Percentiles rank a stretch among this genome's conserved stretches.
phyloP scores from a whole-genome alignment of 2,113 vertebrate species.

The Dendropsophus ebraccatus region DNA sequence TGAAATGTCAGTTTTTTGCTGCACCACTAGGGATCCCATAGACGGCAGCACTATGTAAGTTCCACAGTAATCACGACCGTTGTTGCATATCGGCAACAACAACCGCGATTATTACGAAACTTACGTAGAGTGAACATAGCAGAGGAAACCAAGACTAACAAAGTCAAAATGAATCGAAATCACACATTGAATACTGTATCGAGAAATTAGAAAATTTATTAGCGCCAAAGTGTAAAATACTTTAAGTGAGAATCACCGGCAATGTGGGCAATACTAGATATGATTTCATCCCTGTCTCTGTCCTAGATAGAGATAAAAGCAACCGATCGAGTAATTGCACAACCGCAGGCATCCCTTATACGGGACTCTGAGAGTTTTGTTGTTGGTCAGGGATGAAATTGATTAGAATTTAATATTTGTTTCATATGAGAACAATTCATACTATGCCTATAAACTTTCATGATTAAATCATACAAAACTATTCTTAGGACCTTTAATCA shows the following conservation, averaged over 20 bases:
- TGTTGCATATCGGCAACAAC: too few species aligned
- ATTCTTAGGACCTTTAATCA: slow-evolving; percentile 22
- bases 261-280: background rate
- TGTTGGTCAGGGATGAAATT: background rate
- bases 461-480: background rate
- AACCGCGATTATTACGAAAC: too few species aligned
- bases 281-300: background rate
- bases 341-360: background rate
- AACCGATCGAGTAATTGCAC: background rate
- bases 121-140: too few species aligned
- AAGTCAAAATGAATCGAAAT: too few species aligned
- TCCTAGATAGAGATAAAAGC: background rate
- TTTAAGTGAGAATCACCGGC: too few species aligned
- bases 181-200: background rate
- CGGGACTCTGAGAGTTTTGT: background rate
- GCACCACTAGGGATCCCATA: too few species aligned
- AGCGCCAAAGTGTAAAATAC: background rate
- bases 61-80: too few species aligned
- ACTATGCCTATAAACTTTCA: slow-evolving; percentile 1
- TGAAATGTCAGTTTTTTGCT: too few species aligned
- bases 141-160: too few species aligned
- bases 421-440: slow-evolving; percentile 32
- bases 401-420: slow-evolving; percentile 11
- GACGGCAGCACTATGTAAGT: too few species aligned
- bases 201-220: background rate